phyloP scores from a whole-genome alignment of 2,888 invertebrate genomes.

The Dolichomitus sp. region DNA sequence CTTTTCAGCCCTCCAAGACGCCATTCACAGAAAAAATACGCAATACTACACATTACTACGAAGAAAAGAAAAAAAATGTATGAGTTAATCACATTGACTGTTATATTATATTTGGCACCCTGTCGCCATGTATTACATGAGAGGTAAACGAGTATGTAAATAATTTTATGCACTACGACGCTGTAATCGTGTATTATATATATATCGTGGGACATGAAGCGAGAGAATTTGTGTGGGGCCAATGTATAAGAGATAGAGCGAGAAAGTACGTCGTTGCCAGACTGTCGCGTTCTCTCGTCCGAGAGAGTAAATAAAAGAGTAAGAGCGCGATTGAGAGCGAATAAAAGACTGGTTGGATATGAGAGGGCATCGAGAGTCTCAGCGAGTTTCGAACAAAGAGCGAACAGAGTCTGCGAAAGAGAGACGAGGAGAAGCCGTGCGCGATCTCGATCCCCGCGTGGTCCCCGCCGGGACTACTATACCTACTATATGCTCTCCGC shows the following conservation, averaged over 20 bases:
- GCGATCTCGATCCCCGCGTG: constrained; percentile 53
- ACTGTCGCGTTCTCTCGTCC: constrained; percentile 30
- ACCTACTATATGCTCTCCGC: background rate
- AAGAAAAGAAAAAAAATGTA: constrained; percentile 30
- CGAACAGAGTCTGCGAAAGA: constrained; percentile 53
- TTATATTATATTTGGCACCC: constrained; percentile 13
- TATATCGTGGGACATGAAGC: constrained; percentile 32
- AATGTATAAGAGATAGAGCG: constrained; percentile 33
- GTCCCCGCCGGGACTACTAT: constrained; percentile 36
- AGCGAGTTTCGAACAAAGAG: constrained; percentile 63
- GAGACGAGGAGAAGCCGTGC: constrained; percentile 37
- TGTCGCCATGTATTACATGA: constrained; percentile 39
- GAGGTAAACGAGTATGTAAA: constrained; percentile 43
- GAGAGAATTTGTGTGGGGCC: constrained; percentile 27
- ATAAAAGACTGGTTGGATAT: constrained; percentile 52
- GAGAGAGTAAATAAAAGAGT: constrained; percentile 48
- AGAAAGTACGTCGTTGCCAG: constrained; percentile 23
- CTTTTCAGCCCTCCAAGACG: constrained; percentile 12
- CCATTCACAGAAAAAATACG: background rate
- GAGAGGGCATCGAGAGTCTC: constrained; percentile 59
- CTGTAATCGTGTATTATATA: background rate
- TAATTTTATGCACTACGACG: constrained; percentile 23
- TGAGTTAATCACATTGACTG: constrained; percentile 21
- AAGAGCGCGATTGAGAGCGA: constrained; percentile 60
- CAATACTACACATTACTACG: constrained; percentile 17